These are phyloP conservation scores for Salarias fasciatus DNA, from an alignment of 2,797 vertebrate genomes.

Conservation along the genomic window DNA sequence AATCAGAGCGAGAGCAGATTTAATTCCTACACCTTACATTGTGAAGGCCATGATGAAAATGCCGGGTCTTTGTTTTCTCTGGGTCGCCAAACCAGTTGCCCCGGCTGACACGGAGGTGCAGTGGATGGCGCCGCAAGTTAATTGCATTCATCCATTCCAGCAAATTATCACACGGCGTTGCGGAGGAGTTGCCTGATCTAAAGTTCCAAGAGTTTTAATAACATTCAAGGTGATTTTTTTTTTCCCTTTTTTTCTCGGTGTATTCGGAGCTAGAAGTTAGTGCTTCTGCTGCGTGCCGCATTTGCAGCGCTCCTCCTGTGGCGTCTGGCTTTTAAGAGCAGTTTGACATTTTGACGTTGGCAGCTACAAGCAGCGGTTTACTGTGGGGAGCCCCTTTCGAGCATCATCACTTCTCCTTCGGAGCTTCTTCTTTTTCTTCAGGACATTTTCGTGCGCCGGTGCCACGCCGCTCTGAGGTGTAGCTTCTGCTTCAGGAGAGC, in stretches of 20 bases:
- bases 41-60: conserved; percentile 6
- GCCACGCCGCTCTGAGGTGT: conserved; percentile 13
- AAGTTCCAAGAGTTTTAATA: conserved; percentile 11
- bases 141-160: conserved; percentile 51
- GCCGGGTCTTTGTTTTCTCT: conserved; percentile 15
- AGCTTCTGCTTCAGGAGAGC: conserved; percentile 12
- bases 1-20: conserved; percentile 4
- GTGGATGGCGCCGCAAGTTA: conserved; percentile 42
- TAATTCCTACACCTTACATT: not conserved
- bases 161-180: conserved; percentile 34
- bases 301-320: conserved; percentile 2
- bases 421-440: conserved; percentile 3
- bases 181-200: not conserved
- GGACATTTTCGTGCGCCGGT: conserved; percentile 4
- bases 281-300: too few relatives aligned
- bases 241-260: too few relatives aligned
- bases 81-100: conserved; percentile 16
- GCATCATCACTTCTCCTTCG: conserved; percentile 24
- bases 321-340: not conserved
- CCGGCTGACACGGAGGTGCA: conserved; percentile 18
- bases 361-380: conserved; percentile 8
- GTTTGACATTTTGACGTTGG: conserved; percentile 30
- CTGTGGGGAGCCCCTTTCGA: conserved; percentile 18
- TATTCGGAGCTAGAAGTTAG: not conserved
- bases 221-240: not conserved